Conservation (phyloP, 1,140 invertebrate genomes). For the Babylonia areolata region DNA sequence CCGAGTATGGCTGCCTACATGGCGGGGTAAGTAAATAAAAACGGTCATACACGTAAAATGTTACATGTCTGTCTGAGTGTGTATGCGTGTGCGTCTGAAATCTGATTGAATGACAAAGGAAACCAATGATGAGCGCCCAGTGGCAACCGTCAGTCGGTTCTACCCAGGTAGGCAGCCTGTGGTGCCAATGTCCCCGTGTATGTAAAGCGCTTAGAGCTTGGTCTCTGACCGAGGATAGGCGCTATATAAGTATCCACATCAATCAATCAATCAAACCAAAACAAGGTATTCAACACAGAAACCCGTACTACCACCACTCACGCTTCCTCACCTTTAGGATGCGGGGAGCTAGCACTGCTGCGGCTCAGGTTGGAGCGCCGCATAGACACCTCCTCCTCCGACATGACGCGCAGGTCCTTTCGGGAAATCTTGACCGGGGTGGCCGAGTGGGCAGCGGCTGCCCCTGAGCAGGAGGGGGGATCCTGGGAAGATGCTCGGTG, state of each 20-base stretch:
- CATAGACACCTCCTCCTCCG: conserved; percentile 71
- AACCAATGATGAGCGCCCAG: too few species aligned
- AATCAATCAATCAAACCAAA: neutral
- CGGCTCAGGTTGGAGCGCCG: conserved; percentile 67
- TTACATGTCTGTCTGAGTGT: too few species aligned
- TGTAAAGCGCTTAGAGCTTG: too few species aligned
- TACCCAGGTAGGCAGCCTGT: neutral
- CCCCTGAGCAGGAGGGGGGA: neutral
- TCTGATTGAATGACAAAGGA: too few species aligned
- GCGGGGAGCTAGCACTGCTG: conserved; percentile 47
- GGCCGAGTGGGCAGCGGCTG: conserved; percentile 44
- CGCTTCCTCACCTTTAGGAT: conserved; percentile 52
- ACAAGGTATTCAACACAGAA: neutral
- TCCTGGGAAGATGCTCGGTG: conserved; percentile 36
- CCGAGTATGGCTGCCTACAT: too few species aligned
- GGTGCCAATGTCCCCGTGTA: neutral
- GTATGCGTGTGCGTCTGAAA: too few species aligned
- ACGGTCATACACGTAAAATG: too few species aligned
- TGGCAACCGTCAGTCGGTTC: too few species aligned
- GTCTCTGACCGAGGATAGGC: too few species aligned
- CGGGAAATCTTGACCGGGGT: conserved; percentile 73
- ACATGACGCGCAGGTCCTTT: conserved; percentile 72
- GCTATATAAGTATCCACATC: too few species aligned
- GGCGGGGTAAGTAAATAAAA: too few species aligned
- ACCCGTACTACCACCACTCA: neutral